A percentile compares a stretch with the other conserved stretches of the same genome.
Conservation (phyloP, 2,113 vertebrate genomes). For the Nothobranchius kuhntae region DNA sequence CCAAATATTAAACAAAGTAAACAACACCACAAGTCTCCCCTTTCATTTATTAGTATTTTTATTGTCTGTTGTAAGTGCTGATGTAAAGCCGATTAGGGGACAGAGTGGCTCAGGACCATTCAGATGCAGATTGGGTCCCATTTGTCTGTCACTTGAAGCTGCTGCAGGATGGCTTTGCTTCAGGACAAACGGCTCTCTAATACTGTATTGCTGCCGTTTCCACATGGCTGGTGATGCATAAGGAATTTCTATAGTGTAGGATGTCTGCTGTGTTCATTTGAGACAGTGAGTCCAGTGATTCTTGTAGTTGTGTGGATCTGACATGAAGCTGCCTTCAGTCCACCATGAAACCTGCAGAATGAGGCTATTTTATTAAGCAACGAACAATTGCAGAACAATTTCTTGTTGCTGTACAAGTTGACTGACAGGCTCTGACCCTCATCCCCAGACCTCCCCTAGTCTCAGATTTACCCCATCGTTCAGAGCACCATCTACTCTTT, state of each 20-base stretch:
- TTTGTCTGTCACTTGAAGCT: constrained; percentile 5
- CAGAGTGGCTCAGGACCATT: neutral
- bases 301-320: constrained; percentile 13
- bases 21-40: no score
- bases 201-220: constrained; percentile 38
- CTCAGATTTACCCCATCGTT: constrained; percentile 21
- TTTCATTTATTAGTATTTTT: no score
- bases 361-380: constrained; percentile 23
- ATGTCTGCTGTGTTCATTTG: constrained; percentile 23
- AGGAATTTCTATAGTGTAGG: constrained; percentile 41
- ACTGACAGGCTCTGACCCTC: constrained; percentile 34
- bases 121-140: neutral
- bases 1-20: no score
- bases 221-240: constrained; percentile 52
- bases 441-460: constrained; percentile 13
- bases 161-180: constrained; percentile 18
- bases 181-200: constrained; percentile 29
- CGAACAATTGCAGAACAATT: constrained; percentile 16
- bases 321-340: constrained; percentile 43
- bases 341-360: constrained; percentile 32
- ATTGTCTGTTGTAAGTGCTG: neutral
- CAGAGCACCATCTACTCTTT: constrained; percentile 9
- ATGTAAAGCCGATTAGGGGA: neutral
- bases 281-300: constrained; percentile 58
- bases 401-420: constrained; percentile 12